Percentiles rank a stretch among this genome's conserved stretches.
Conservation (phyloP, 2,888 invertebrate genomes). For the Mythimna vitellina region DNA sequence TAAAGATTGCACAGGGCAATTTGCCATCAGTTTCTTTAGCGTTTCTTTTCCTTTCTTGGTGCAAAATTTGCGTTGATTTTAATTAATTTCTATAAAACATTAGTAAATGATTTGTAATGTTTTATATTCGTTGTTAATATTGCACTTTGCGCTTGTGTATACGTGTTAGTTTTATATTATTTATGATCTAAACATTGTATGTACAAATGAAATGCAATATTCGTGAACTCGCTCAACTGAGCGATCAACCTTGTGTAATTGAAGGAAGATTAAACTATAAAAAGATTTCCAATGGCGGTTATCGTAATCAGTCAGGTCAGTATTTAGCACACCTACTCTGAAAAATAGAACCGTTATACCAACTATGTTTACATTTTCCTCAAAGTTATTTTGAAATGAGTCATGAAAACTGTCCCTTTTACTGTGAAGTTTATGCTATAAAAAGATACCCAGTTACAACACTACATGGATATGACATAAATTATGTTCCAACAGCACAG, state of each 20-base stretch:
- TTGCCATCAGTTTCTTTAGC: slow-evolving; percentile 4
- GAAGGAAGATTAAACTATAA: slow-evolving; percentile 94
- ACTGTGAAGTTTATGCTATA: slow-evolving; percentile 1
- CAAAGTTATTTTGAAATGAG: slow-evolving; percentile 38
- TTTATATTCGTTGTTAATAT: not conserved
- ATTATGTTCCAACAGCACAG: not conserved
- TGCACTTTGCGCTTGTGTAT: slow-evolving; percentile 12
- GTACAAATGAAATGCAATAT: slow-evolving; percentile 93
- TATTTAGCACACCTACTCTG: slow-evolving; percentile 22
- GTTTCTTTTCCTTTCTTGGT: slow-evolving; percentile 14
- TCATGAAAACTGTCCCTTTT: slow-evolving; percentile 29
- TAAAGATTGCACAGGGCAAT: slow-evolving; percentile 3
- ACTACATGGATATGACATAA: not conserved
- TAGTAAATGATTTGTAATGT: slow-evolving; percentile 4
- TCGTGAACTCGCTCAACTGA: slow-evolving; percentile 92
- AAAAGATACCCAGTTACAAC: slow-evolving; percentile 2
- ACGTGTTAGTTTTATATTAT: slow-evolving; percentile 24
- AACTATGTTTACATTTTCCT: slow-evolving; percentile 35
- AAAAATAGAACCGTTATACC: not conserved
- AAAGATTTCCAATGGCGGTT: slow-evolving; percentile 90
- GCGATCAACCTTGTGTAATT: slow-evolving; percentile 91
- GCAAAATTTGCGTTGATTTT: slow-evolving; percentile 8
- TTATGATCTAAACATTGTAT: slow-evolving; percentile 25
- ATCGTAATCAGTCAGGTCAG: slow-evolving; percentile 87
- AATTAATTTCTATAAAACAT: not conserved